These are phyloP conservation scores for Peromyscus californicus DNA, from an alignment of 2,113 vertebrate species.

Conservation along the genomic window DNA sequence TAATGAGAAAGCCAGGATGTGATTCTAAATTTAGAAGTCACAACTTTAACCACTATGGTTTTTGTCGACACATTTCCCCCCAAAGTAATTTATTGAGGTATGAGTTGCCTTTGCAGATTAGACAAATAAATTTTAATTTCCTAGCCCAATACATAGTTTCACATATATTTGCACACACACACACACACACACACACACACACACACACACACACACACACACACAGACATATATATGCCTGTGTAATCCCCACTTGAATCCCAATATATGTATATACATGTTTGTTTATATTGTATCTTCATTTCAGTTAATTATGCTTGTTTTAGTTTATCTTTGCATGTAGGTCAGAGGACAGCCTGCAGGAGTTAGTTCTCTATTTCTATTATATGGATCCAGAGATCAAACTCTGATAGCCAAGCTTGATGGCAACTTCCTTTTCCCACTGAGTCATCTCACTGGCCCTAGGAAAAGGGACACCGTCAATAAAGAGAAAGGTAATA, in stretches of 20 bases:
- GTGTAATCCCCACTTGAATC: not conserved
- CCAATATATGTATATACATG: not conserved
- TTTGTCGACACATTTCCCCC: not conserved
- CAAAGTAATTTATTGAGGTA: slow-evolving; percentile 43
- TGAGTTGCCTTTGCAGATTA: slow-evolving; percentile 13
- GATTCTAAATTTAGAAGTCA: slow-evolving; percentile 30
- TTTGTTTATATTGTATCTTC: not conserved
- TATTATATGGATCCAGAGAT: not conserved
- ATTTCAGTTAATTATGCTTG: not conserved
- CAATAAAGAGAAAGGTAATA: not conserved
- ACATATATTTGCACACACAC: not conserved
- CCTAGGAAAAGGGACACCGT: not conserved
- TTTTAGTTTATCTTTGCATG: not conserved
- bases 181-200: no score
- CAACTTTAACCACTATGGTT: slow-evolving; percentile 16
- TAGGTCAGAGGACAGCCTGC: not conserved
- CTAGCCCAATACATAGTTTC: not conserved
- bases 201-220: no score
- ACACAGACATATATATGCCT: not conserved
- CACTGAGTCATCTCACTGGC: not conserved
- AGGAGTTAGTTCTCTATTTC: not conserved
- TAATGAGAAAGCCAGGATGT: not conserved
- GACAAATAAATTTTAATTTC: not conserved
- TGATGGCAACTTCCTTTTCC: not conserved
- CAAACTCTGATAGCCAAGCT: not conserved